A percentile compares a stretch with the other conserved stretches of the same genome.
Conservation (phyloP, 2,797 vertebrate species). For the Pseudochirops cupreus region DNA sequence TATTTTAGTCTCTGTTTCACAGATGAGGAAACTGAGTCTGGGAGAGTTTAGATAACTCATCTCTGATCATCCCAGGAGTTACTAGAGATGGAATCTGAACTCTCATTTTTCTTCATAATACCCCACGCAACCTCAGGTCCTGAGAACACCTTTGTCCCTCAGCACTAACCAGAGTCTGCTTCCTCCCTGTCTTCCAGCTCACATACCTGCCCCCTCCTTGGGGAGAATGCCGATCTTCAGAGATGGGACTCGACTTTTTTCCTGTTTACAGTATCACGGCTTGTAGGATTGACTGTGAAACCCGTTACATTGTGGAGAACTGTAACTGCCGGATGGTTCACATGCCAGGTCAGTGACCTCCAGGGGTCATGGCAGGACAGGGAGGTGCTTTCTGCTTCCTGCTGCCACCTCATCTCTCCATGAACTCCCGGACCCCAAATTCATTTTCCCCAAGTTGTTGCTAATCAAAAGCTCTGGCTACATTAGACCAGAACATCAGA, state of each 20-base stretch:
- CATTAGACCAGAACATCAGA: not conserved
- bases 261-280: slow-evolving; percentile 96
- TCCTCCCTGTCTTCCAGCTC: slow-evolving; percentile 87
- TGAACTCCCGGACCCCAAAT: not conserved
- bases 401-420: not conserved
- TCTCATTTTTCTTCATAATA: not conserved
- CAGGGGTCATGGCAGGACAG: not conserved
- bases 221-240: slow-evolving; percentile 95
- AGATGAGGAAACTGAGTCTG: not conserved
- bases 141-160: not conserved
- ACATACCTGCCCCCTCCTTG: slow-evolving; percentile 97
- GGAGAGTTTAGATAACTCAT: not conserved
- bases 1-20: not conserved
- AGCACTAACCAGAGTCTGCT: slow-evolving; percentile 26
- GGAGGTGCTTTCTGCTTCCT: not conserved
- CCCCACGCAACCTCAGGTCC: no score
- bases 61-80: not conserved
- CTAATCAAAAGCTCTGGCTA: not conserved
- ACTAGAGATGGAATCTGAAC: not conserved
- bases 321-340: slow-evolving; percentile 99
- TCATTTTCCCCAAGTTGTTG: not conserved
- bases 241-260: slow-evolving; percentile 95
- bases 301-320: slow-evolving; percentile 97
- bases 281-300: slow-evolving; percentile 98
- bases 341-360: slow-evolving; percentile 92